Evolutionary conservation across 2,113 vertebrate species (phyloP).

Genomic region (Scopus umbretta): DNA sequence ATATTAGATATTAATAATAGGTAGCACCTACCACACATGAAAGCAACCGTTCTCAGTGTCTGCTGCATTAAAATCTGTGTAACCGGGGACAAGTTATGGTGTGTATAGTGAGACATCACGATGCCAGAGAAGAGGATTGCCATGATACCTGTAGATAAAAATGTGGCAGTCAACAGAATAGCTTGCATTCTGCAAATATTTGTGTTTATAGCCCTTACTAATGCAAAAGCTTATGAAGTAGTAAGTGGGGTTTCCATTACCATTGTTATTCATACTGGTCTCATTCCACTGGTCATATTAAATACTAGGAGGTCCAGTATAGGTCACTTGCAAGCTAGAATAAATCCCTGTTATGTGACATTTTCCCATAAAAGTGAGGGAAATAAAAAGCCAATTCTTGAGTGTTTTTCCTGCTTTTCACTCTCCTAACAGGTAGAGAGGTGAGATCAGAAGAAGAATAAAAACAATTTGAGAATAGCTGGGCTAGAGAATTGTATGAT

Average conservation of each 20-base stretch:
- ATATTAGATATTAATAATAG: background rate
- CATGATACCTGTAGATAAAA: slow-evolving; percentile 88
- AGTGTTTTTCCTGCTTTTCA: background rate
- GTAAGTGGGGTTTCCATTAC: background rate
- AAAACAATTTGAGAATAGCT: background rate
- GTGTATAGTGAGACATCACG: slow-evolving; percentile 98
- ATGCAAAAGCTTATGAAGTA: background rate
- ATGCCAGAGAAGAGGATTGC: slow-evolving; percentile 98
- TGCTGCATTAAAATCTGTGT: slow-evolving; percentile 99
- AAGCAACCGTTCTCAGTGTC: slow-evolving; percentile 92
- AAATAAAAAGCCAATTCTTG: background rate
- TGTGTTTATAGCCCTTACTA: background rate
- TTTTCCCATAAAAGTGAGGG: background rate
- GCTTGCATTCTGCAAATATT: background rate
- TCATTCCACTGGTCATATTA: background rate
- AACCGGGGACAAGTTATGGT: slow-evolving; percentile 96
- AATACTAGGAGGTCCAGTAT: background rate
- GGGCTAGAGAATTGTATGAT: background rate
- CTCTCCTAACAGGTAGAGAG: background rate
- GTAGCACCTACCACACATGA: slow-evolving; percentile 89
- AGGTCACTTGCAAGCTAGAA: background rate
- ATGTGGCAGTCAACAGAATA: background rate
- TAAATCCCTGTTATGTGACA: background rate
- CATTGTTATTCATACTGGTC: background rate
- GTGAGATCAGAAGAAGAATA: background rate